Percentiles rank a stretch among this genome's conserved stretches.
Evolutionary conservation across 2,113 vertebrate species (phyloP).

Genomic region (Gorsachius goisagi): DNA sequence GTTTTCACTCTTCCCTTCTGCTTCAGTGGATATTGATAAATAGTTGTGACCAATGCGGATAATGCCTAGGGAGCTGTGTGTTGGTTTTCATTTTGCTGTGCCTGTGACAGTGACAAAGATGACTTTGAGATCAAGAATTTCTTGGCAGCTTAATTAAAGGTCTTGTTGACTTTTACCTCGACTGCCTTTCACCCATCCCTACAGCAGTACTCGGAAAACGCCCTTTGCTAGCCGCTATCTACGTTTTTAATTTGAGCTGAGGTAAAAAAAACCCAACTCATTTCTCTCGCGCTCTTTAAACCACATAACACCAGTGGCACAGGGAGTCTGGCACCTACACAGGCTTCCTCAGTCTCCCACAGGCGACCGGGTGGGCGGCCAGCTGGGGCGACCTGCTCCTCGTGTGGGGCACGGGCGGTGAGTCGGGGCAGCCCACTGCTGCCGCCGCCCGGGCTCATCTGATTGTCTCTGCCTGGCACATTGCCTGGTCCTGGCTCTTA

Average conservation of each 20-base stretch:
- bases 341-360: neutral
- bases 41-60: neutral
- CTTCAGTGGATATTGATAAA: neutral
- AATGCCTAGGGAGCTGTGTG: neutral
- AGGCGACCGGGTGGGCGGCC: neutral
- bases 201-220: neutral
- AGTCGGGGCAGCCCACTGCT: neutral
- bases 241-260: neutral
- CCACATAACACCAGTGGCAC: fast-evolving
- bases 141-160: neutral
- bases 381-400: neutral
- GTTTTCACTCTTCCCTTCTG: neutral
- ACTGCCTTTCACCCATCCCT: neutral
- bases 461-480: neutral
- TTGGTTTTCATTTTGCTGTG: neutral
- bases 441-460: neutral
- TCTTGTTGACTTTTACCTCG: neutral
- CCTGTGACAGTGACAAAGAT: neutral
- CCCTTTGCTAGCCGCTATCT: neutral
- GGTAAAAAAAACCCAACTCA: neutral
- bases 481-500: neutral
- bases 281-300: neutral
- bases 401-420: fast-evolving
- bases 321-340: neutral
- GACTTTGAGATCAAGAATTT: neutral